Percentiles rank a stretch among this genome's conserved stretches.
phyloP scores from a whole-genome alignment of 2,797 vertebrate genomes.

The Anas bernieri region DNA sequence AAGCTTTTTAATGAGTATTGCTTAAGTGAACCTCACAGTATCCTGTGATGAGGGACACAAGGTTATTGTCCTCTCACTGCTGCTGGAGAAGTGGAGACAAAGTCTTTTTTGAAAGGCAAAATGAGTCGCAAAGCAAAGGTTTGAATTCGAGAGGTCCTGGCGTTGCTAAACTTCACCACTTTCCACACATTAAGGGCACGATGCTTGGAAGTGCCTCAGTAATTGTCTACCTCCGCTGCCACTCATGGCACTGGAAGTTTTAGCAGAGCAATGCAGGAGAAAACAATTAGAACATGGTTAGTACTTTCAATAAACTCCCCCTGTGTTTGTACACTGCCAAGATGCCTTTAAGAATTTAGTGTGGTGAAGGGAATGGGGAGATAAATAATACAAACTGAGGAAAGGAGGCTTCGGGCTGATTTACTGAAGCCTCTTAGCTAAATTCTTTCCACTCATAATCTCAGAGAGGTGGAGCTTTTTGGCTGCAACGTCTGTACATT shows the following conservation, averaged over 20 bases:
- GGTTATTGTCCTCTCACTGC: slow-evolving; percentile 5
- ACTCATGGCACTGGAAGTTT: not conserved
- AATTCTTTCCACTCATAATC: slow-evolving; percentile 60
- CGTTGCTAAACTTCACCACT: not conserved
- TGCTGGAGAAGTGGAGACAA: not conserved
- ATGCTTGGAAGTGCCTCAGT: slow-evolving; percentile 19
- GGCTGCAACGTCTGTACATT: not conserved
- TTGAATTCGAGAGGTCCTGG: not conserved
- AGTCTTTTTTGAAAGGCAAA: not conserved
- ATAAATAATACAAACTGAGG: slow-evolving; percentile 45
- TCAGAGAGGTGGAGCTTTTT: slow-evolving; percentile 38
- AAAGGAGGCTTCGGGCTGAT: slow-evolving; percentile 40
- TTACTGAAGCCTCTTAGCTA: slow-evolving; percentile 61
- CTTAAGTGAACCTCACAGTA: not conserved
- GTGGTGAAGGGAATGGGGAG: slow-evolving; percentile 58
- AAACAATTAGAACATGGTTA: slow-evolving; percentile 61
- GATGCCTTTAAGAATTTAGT: slow-evolving; percentile 61
- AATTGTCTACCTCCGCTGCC: not conserved
- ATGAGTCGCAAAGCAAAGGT: not conserved
- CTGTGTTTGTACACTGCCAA: slow-evolving; percentile 49
- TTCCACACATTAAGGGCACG: not conserved
- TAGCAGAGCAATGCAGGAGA: slow-evolving; percentile 23
- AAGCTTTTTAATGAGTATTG: slow-evolving; percentile 7
- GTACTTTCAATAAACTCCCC: slow-evolving; percentile 56
- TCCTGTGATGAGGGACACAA: not conserved